These are phyloP conservation scores for Anisognathus igniventris DNA, from an alignment of 2,797 vertebrate species.

Conservation along the genomic window DNA sequence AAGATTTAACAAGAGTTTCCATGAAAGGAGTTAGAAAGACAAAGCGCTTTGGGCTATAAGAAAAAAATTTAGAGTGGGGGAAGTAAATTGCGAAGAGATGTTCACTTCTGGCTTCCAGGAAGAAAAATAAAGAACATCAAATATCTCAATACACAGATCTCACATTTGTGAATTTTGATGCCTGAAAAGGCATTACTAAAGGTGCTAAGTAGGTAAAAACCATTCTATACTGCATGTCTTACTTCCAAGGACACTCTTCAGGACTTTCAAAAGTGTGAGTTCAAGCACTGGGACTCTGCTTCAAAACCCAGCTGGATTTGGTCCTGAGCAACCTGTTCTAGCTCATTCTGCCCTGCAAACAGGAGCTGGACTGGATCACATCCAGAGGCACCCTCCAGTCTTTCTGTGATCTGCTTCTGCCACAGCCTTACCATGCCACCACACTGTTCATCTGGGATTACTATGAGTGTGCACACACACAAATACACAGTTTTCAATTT, in stretches of 20 bases:
- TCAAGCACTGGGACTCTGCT: neutral
- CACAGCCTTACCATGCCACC: neutral
- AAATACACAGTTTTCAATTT: neutral
- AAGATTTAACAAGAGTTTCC: neutral
- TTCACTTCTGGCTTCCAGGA: neutral
- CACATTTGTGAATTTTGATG: neutral
- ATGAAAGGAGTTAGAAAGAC: neutral
- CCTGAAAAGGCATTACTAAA: neutral
- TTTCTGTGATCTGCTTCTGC: neutral
- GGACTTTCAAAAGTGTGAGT: neutral
- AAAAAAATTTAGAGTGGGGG: neutral
- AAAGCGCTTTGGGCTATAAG: neutral
- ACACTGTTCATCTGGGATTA: neutral
- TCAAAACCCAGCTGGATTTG: neutral
- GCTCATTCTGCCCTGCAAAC: neutral
- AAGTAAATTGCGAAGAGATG: neutral
- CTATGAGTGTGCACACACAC: fast-evolving
- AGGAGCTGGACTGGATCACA: neutral
- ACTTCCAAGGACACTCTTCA: neutral
- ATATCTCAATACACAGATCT: neutral
- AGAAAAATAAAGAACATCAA: neutral
- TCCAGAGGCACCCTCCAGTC: neutral
- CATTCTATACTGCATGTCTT: neutral
- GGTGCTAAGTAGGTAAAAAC: neutral
- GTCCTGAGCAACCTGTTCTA: neutral